Conservation (phyloP, 2,797 vertebrate species). For the Gobio occitaniae region DNA sequence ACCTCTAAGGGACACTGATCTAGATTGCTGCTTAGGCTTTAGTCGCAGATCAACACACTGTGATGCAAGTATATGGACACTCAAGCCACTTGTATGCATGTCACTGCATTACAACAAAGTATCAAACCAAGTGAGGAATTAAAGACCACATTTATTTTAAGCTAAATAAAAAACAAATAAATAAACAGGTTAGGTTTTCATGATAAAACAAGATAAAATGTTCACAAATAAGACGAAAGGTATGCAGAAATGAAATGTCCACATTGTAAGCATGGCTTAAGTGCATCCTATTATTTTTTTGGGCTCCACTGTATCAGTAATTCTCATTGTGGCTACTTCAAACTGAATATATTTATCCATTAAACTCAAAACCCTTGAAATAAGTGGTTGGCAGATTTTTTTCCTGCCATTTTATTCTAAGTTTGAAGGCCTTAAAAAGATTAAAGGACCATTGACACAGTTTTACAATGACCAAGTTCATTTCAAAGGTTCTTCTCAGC, state of each 20-base stretch:
- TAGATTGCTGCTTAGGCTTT: slow-evolving; percentile 1
- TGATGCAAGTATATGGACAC: slow-evolving; percentile 9
- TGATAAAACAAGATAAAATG: background rate
- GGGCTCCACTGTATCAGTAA: background rate
- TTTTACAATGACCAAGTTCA: background rate
- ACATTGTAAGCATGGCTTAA: background rate
- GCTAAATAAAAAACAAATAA: background rate
- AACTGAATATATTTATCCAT: background rate
- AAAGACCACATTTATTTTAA: background rate
- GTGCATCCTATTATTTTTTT: slow-evolving; percentile 3
- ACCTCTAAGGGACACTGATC: slow-evolving; percentile 7
- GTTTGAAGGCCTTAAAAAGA: background rate
- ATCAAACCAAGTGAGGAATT: background rate
- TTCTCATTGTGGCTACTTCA: slow-evolving; percentile 11
- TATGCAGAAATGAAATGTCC: background rate
- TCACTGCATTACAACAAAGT: slow-evolving; percentile 16
- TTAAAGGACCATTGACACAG: slow-evolving; percentile 12
- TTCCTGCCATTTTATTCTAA: background rate
- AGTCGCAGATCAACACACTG: background rate
- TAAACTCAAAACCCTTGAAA: slow-evolving; percentile 14
- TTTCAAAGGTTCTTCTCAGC: background rate
- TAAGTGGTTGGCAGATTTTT: background rate
- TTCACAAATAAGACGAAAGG: background rate
- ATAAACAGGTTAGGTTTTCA: background rate
- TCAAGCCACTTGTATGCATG: slow-evolving; percentile 30